Conservation (phyloP, 2,797 vertebrate genomes). For the Lacerta viridis region DNA sequence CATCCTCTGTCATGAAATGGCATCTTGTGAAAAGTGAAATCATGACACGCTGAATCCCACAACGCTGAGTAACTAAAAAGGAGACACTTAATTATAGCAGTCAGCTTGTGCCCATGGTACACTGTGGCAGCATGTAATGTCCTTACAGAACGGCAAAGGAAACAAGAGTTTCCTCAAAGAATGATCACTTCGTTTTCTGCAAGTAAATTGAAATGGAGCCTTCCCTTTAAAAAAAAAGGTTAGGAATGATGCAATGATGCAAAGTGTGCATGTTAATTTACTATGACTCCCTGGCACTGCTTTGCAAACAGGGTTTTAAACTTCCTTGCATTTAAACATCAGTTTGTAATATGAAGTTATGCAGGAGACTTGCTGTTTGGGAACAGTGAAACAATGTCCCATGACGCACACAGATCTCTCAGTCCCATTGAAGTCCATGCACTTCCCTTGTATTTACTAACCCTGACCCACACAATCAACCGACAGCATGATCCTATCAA, state of each 20-base stretch:
- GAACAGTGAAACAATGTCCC: not conserved
- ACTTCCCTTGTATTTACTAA: constrained; percentile 4
- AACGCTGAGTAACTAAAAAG: not conserved
- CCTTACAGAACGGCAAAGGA: not conserved
- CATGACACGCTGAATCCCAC: not conserved
- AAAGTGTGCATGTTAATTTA: not conserved
- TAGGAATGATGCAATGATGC: not conserved
- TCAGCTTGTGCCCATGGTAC: not conserved
- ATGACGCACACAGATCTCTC: not conserved
- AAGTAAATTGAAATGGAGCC: not conserved
- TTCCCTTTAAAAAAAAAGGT: not conserved
- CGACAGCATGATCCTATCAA: not conserved
- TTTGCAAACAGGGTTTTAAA: not conserved
- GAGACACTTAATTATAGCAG: constrained; percentile 31
- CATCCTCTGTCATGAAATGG: constrained; percentile 18
- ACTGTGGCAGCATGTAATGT: not conserved
- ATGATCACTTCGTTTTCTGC: constrained; percentile 12
- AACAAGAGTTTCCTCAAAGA: constrained; percentile 13
- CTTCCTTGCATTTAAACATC: not conserved
- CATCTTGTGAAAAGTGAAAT: constrained; percentile 24
- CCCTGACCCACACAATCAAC: not conserved
- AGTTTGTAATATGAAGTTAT: not conserved
- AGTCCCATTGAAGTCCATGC: not conserved
- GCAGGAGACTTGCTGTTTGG: not conserved
- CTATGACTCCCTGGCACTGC: not conserved